phyloP scores from a whole-genome alignment of 2,888 invertebrate species.

The Metellina segmentata region DNA sequence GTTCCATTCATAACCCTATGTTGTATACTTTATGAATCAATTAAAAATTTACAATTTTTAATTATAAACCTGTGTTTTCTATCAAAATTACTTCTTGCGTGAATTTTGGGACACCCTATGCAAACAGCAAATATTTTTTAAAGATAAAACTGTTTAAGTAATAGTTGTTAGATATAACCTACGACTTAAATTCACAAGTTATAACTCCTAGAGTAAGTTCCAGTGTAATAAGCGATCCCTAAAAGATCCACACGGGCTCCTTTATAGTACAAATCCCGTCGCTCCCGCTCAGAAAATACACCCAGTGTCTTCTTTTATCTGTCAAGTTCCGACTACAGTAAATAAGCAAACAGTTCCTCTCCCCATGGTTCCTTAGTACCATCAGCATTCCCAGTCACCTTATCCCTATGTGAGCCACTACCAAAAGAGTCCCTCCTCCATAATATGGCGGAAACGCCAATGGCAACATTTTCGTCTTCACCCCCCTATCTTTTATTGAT shows the following conservation, averaged over 20 bases:
- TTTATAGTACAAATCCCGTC: neutral
- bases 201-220: too few relatives aligned
- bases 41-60: too few relatives aligned
- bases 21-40: too few relatives aligned
- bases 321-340: neutral
- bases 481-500: slow-evolving; percentile 6
- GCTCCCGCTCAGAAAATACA: neutral
- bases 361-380: neutral
- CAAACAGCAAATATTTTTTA: too few relatives aligned
- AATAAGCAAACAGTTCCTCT: neutral
- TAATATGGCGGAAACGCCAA: slow-evolving; percentile 3
- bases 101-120: too few relatives aligned
- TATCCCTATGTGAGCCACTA: neutral
- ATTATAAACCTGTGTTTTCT: too few relatives aligned
- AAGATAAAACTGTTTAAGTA: too few relatives aligned
- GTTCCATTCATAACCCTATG: too few relatives aligned
- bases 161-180: too few relatives aligned
- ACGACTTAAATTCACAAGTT: too few relatives aligned
- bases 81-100: too few relatives aligned
- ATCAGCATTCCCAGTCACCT: neutral
- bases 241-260: neutral
- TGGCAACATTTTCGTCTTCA: neutral
- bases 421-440: neutral
- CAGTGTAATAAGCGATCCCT: too few relatives aligned
- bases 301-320: neutral